Evolutionary conservation across 2,113 vertebrate species (phyloP).

Genomic region (Isurus oxyrinchus): DNA sequence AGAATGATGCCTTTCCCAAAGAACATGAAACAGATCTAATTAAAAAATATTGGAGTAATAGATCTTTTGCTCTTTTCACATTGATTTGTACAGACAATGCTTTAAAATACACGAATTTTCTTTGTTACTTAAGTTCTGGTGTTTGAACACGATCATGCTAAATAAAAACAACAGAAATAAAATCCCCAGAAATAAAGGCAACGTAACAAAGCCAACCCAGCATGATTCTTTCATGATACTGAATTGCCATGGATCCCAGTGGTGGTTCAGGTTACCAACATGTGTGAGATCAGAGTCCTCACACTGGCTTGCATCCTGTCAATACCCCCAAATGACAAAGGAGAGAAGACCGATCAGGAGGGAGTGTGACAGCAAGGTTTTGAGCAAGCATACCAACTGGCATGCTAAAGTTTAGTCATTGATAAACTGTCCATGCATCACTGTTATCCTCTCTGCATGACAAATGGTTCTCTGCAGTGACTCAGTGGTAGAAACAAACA

Average conservation of each 20-base stretch:
- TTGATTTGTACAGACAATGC: neutral
- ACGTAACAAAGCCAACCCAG: conserved; percentile 4
- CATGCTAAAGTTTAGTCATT: neutral
- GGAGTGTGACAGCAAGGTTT: neutral
- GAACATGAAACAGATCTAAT: neutral
- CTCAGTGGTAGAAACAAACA: neutral
- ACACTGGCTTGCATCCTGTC: conserved; percentile 34
- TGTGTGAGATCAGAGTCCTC: conserved; percentile 39
- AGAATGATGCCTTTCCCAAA: neutral
- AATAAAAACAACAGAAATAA: neutral
- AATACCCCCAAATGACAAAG: conserved; percentile 26
- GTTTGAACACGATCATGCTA: neutral
- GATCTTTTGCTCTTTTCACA: neutral
- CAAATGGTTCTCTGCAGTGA: neutral
- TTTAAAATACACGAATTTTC: neutral
- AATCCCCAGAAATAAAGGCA: neutral
- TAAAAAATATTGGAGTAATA: neutral
- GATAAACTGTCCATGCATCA: conserved; percentile 23
- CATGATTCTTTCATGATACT: conserved; percentile 26
- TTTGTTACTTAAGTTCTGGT: neutral
- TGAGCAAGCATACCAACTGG: conserved; percentile 13
- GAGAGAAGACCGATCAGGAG: neutral
- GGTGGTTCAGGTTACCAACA: conserved; percentile 41
- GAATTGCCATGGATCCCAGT: conserved; percentile 30
- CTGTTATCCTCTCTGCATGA: neutral